Conservation (phyloP, 2,888 invertebrate species). For the Parnassius smintheus region DNA sequence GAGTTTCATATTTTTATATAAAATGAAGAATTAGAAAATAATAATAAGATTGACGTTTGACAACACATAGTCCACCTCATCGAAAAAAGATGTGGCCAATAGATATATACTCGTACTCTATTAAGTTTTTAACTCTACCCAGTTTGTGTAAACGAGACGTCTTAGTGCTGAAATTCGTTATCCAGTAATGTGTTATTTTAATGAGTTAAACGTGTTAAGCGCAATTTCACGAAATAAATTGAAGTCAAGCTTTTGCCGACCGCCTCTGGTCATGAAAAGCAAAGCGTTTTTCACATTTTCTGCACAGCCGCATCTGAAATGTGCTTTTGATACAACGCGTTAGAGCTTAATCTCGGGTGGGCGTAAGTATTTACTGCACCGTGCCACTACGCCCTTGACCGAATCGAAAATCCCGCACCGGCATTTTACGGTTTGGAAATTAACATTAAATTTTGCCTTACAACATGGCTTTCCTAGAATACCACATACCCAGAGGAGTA, state of each 20-base stretch:
- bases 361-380: conserved; percentile 4
- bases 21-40: too few species aligned
- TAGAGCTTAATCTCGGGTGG: conserved; percentile 9
- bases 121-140: too few species aligned
- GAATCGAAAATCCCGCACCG: conserved; percentile 23
- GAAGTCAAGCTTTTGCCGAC: conserved; percentile 22
- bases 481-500: background rate
- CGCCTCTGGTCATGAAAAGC: conserved; percentile 22
- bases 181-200: conserved; percentile 12
- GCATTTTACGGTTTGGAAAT: conserved; percentile 21
- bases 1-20: too few species aligned
- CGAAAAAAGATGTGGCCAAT: too few species aligned
- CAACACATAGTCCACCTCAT: too few species aligned
- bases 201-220: conserved; percentile 20
- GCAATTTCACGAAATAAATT: conserved; percentile 25
- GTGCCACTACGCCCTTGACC: conserved; percentile 25
- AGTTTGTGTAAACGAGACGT: too few species aligned
- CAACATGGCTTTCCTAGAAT: background rate
- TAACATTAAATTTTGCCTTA: conserved; percentile 21
- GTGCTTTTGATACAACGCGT: background rate
- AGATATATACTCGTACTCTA: too few species aligned
- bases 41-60: too few species aligned
- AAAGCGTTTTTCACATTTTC: conserved; percentile 26
- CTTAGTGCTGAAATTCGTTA: too few species aligned
- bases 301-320: conserved; percentile 2